Conservation (phyloP, 2,797 vertebrate genomes). For the Anableps anableps region DNA sequence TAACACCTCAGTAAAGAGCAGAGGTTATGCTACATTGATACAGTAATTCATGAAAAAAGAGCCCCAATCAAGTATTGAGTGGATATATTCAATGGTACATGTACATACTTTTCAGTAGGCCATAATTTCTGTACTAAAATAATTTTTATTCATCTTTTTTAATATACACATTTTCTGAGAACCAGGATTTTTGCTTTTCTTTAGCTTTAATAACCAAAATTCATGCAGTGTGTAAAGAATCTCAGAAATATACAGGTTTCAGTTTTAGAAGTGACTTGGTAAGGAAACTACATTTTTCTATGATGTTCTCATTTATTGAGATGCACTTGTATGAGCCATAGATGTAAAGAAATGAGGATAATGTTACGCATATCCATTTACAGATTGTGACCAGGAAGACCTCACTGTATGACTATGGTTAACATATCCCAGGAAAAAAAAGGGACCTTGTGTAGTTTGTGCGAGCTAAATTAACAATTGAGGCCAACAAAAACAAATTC, state of each 20-base stretch:
- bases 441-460: conserved; percentile 9
- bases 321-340: not conserved
- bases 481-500: conserved; percentile 9
- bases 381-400: not conserved
- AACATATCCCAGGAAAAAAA: conserved; percentile 32
- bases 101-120: too few species aligned
- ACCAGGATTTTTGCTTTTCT: too few species aligned
- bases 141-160: too few species aligned
- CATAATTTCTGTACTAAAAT: too few species aligned
- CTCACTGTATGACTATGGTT: not conserved
- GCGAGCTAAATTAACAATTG: conserved; percentile 26
- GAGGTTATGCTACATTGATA: not conserved
- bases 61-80: too few species aligned
- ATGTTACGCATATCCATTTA: not conserved
- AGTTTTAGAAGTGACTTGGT: not conserved
- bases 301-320: not conserved
- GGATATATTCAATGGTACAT: too few species aligned
- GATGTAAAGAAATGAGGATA: not conserved
- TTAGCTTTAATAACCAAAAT: not conserved
- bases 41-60: not conserved
- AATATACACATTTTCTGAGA: too few species aligned
- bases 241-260: not conserved
- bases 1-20: not conserved
- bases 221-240: not conserved
- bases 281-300: not conserved